Evolutionary conservation across 1,140 invertebrate species (phyloP).

Genomic region (Aphis gossypii): DNA sequence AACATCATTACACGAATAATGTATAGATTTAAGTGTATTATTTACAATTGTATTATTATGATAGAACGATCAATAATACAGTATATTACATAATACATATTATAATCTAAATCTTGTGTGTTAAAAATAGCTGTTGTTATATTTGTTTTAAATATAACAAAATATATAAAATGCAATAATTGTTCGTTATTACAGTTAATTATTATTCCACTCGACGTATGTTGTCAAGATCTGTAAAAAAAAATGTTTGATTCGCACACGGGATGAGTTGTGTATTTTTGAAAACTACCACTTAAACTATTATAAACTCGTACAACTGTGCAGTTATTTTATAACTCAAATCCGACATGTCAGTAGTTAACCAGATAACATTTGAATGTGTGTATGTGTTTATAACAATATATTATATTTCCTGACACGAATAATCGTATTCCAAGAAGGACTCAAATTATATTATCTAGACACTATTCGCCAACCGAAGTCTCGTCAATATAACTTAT

Average conservation of each 20-base stretch:
- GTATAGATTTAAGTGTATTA: background rate
- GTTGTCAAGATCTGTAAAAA: no score
- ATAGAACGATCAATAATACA: background rate
- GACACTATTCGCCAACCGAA: background rate
- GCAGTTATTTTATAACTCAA: background rate
- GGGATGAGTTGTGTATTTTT: background rate
- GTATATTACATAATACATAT: background rate
- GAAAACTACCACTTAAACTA: background rate
- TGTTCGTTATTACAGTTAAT: background rate
- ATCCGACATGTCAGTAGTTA: background rate
- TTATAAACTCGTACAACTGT: background rate
- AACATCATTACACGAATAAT: background rate
- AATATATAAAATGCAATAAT: constrained; percentile 14
- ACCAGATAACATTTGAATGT: no score
- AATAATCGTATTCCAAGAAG: background rate
- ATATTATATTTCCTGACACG: background rate
- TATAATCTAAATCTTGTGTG: background rate
- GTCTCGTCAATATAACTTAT: background rate
- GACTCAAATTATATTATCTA: background rate
- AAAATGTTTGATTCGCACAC: background rate
- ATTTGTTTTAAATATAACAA: constrained; percentile 40
- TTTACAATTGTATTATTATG: constrained; percentile 7
- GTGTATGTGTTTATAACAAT: background rate
- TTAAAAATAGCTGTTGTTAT: constrained; percentile 27
- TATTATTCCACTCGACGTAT: background rate